Percentiles rank a stretch among this genome's conserved stretches.
Conservation (phyloP, 2,113 vertebrate genomes). For the Serilophus lunatus region DNA sequence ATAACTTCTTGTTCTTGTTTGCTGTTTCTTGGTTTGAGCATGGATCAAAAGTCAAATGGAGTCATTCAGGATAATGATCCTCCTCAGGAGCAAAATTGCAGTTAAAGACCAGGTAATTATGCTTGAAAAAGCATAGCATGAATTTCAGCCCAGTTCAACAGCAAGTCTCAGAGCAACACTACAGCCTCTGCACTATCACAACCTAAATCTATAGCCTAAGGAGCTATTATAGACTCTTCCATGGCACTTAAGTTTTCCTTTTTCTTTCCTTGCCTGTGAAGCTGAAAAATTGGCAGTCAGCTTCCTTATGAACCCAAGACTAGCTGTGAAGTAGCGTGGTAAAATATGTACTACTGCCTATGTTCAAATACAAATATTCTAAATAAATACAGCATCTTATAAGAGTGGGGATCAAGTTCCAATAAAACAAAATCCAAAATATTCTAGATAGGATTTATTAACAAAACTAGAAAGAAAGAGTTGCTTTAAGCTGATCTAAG, state of each 20-base stretch:
- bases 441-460: background rate
- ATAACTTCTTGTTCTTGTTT: background rate
- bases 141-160: conserved; percentile 10
- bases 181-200: background rate
- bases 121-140: conserved; percentile 17
- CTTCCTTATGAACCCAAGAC: background rate
- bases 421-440: background rate
- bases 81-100: conserved; percentile 47
- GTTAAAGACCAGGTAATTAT: conserved; percentile 42
- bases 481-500: background rate
- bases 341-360: background rate
- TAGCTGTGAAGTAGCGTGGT: background rate
- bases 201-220: background rate
- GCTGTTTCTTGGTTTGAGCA: conserved; percentile 8
- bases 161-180: conserved; percentile 7
- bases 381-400: background rate
- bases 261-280: background rate
- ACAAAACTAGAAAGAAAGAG: background rate
- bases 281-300: background rate
- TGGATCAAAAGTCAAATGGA: conserved; percentile 11
- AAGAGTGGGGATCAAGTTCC: background rate
- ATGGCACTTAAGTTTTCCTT: background rate
- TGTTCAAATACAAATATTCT: background rate
- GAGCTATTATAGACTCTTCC: background rate
- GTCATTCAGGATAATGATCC: conserved; percentile 32